phyloP scores from a whole-genome alignment of 2,888 invertebrate genomes.

The Elmis aenea region DNA sequence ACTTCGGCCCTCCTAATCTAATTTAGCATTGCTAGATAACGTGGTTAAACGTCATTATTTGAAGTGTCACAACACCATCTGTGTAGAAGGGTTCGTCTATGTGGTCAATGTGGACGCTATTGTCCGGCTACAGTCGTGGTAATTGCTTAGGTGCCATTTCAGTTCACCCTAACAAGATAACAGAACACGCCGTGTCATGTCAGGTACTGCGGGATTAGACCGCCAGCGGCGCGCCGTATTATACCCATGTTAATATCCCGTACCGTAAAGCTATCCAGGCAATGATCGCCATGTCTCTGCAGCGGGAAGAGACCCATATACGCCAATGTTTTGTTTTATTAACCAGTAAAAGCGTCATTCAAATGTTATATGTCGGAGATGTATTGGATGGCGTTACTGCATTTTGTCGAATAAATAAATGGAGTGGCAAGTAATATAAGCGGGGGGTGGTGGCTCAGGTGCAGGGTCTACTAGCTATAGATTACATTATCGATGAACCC shows the following conservation, averaged over 20 bases:
- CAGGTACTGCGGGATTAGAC: slow-evolving; percentile 2
- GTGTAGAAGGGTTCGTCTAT: slow-evolving; percentile 24
- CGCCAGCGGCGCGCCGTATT: slow-evolving; percentile 10
- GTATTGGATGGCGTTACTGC: slow-evolving; percentile 31
- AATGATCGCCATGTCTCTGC: slow-evolving; percentile 8
- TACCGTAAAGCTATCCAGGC: slow-evolving; percentile 11
- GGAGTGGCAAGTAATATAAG: slow-evolving; percentile 31
- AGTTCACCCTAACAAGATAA: slow-evolving; percentile 17
- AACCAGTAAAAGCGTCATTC: slow-evolving; percentile 29
- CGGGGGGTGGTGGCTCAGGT: slow-evolving; percentile 25
- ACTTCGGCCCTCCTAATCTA: slow-evolving; percentile 27
- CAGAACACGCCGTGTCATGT: background rate
- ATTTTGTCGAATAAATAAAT: slow-evolving; percentile 30
- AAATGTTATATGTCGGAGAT: slow-evolving; percentile 29
- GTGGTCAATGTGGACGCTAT: slow-evolving; percentile 26
- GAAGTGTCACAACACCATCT: slow-evolving; percentile 33
- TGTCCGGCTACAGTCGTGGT: slow-evolving; percentile 25
- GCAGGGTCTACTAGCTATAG: slow-evolving; percentile 31
- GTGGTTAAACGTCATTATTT: slow-evolving; percentile 33
- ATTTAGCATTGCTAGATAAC: slow-evolving; percentile 30
- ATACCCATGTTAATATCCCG: slow-evolving; percentile 15
- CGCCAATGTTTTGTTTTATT: slow-evolving; percentile 26
- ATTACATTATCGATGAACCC: slow-evolving; percentile 37
- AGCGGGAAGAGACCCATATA: slow-evolving; percentile 2
- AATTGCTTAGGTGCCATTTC: slow-evolving; percentile 27